These are phyloP conservation scores for Hydrozoanthus tunicans DNA, from an alignment of 64 coral and sea anemone species.

Conservation along the genomic window DNA sequence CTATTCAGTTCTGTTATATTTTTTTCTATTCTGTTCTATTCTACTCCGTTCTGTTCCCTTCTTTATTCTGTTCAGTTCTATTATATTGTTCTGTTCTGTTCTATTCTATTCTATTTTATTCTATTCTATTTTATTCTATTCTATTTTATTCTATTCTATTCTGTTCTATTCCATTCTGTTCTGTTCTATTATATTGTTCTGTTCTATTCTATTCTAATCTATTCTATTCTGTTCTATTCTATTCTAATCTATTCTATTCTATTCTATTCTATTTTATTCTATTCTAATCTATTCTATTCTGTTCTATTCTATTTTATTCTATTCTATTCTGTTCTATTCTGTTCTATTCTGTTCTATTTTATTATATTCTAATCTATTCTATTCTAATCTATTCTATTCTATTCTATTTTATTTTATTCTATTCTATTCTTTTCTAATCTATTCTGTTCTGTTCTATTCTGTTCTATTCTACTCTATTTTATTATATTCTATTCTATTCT, in stretches of 20 bases:
- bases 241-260: neutral
- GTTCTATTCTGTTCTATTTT: too few species aligned
- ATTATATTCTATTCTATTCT: neutral
- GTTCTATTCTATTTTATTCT: too few species aligned
- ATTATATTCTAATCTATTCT: too few species aligned
- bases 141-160: too few species aligned
- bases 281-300: too few species aligned
- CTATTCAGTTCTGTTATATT: neutral
- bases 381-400: neutral
- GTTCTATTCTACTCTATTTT: neutral
- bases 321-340: too few species aligned
- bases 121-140: neutral
- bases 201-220: too few species aligned
- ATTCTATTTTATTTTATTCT: neutral
- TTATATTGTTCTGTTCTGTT: neutral
- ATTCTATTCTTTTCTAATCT: neutral
- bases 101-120: neutral
- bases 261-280: neutral
- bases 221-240: too few species aligned
- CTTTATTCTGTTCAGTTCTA: neutral
- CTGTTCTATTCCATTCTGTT: too few species aligned
- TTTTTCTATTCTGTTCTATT: neutral
- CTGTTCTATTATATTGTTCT: too few species aligned
- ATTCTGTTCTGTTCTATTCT: neutral
- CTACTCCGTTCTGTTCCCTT: too few species aligned